A percentile compares a stretch with the other conserved stretches of the same genome.
Evolutionary conservation across 2,797 vertebrate genomes (phyloP).

Genomic region (Sebastes taczanowskii): DNA sequence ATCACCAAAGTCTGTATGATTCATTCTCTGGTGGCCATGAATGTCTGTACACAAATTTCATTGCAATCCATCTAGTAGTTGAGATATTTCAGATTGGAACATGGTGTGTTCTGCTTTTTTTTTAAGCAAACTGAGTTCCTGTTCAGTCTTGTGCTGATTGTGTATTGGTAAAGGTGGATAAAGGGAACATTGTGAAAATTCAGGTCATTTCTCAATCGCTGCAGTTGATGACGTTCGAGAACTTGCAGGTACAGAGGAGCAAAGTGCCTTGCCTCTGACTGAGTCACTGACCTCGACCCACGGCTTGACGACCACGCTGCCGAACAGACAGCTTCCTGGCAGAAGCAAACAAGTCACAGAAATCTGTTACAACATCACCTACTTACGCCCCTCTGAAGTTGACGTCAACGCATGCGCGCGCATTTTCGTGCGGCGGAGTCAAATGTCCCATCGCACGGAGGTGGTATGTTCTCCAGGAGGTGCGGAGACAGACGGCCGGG

Average conservation of each 20-base stretch:
- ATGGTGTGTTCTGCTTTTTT: neutral
- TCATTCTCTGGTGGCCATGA: neutral
- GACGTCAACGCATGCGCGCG: neutral
- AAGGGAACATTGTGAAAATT: neutral
- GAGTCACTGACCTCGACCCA: conserved; percentile 23
- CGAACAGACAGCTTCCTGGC: neutral
- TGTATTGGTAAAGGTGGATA: neutral
- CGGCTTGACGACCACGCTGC: too few species aligned
- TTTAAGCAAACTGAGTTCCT: neutral
- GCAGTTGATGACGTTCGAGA: neutral
- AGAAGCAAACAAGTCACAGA: conserved; percentile 4
- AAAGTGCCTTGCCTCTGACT: neutral
- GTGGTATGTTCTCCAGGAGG: conserved; percentile 36
- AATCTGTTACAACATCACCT: conserved; percentile 13
- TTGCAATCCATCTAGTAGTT: neutral
- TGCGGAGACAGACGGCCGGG: conserved; percentile 18
- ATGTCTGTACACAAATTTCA: neutral
- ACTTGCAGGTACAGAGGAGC: conserved; percentile 1
- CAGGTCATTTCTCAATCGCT: conserved; percentile 6
- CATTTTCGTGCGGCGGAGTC: neutral
- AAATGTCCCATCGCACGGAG: conserved; percentile 19
- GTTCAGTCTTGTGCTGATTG: conserved; percentile 1
- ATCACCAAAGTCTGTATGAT: too few species aligned
- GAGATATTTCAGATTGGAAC: neutral
- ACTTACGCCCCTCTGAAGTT: neutral